Conservation (phyloP, 2,797 vertebrate genomes). For the Staurois parvus region DNA sequence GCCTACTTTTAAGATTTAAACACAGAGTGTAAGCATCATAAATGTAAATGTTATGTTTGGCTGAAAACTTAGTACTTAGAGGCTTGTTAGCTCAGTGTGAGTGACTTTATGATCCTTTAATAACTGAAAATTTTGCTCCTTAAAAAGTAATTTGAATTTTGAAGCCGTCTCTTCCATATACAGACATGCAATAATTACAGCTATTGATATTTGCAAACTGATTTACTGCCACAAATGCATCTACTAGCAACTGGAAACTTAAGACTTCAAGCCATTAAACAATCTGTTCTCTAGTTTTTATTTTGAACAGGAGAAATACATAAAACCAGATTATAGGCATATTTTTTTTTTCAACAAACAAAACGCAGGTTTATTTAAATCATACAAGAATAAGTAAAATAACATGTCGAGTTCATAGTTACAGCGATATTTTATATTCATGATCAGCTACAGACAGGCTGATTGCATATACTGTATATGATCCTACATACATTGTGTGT, state of each 20-base stretch:
- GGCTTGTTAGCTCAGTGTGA: background rate
- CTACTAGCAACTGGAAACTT: background rate
- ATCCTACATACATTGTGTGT: too few species aligned
- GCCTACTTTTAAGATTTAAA: background rate
- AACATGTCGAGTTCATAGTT: too few species aligned
- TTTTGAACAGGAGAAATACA: conserved; percentile 12
- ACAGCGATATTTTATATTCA: too few species aligned
- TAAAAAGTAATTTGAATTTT: background rate
- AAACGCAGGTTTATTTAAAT: background rate
- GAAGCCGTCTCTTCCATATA: conserved; percentile 10
- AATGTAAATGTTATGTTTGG: conserved; percentile 9
- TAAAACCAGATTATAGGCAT: background rate
- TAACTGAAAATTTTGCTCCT: conserved; percentile 2
- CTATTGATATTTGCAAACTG: conserved; percentile 47
- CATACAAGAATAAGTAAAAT: too few species aligned
- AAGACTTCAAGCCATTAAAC: conserved; percentile 19
- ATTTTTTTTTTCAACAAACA: background rate
- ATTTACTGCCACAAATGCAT: conserved; percentile 51
- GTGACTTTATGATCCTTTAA: conserved; percentile 15
- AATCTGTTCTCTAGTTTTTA: conserved; percentile 24
- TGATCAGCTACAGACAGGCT: too few species aligned
- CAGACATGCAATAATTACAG: conserved; percentile 42
- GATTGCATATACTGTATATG: too few species aligned
- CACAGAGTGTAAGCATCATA: background rate
- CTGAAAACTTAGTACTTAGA: background rate